Conservation (phyloP, 2,888 invertebrate genomes). For the Tolmerus cingulatus region DNA sequence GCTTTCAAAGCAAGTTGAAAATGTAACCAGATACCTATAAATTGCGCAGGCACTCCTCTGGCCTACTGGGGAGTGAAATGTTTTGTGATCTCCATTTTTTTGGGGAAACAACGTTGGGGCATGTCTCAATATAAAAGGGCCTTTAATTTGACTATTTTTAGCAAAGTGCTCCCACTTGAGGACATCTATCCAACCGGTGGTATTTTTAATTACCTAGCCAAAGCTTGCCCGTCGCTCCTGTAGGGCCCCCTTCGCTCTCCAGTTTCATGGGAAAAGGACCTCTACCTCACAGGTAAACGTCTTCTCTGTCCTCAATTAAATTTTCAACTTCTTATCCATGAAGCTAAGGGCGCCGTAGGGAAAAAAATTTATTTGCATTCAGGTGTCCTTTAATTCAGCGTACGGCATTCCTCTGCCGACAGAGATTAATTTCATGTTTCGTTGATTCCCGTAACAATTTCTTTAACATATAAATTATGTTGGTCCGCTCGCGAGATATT, state of each 20-base stretch:
- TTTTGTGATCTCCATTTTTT: neutral
- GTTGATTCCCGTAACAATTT: constrained; percentile 34
- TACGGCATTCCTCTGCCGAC: constrained; percentile 17
- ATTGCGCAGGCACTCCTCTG: neutral
- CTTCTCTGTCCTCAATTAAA: constrained; percentile 28
- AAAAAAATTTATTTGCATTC: constrained; percentile 31
- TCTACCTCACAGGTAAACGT: neutral
- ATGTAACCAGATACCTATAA: neutral
- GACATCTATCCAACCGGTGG: neutral
- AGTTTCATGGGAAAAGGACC: neutral
- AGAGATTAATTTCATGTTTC: constrained; percentile 42
- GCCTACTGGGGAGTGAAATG: neutral
- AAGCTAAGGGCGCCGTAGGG: constrained; percentile 17
- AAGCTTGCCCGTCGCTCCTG: neutral
- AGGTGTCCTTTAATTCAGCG: constrained; percentile 39
- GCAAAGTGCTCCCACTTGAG: neutral
- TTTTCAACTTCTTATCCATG: constrained; percentile 16
- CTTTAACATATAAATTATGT: constrained; percentile 29
- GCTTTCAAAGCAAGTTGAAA: neutral
- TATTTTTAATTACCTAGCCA: constrained; percentile 20
- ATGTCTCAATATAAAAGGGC: neutral
- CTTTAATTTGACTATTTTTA: neutral
- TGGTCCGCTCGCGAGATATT: neutral
- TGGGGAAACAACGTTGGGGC: neutral
- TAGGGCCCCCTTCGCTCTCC: neutral